phyloP scores from a whole-genome alignment of 1,140 invertebrate genomes.

The Diachasmimorpha longicaudata region DNA sequence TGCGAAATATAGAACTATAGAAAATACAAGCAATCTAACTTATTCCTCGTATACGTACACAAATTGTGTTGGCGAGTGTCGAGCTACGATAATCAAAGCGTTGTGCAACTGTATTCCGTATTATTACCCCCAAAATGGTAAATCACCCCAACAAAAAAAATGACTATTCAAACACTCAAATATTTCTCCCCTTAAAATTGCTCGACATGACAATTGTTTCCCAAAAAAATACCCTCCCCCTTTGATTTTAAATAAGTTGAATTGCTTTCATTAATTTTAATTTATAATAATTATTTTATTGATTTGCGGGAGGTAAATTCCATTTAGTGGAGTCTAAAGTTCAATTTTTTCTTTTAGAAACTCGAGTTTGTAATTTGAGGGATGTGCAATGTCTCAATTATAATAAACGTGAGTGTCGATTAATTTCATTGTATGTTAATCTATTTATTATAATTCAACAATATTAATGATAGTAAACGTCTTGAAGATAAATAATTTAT shows the following conservation, averaged over 20 bases:
- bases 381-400: slow-evolving; percentile 58
- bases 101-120: slow-evolving; percentile 68
- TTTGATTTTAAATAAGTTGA: no score
- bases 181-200: no score
- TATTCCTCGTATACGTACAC: slow-evolving; percentile 64
- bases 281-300: no score
- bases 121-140: slow-evolving; percentile 64
- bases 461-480: no score
- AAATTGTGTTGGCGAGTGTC: slow-evolving; percentile 69
- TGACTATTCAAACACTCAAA: background rate
- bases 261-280: no score
- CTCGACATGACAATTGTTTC: no score
- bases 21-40: slow-evolving; percentile 40
- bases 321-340: no score
- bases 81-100: slow-evolving; percentile 53
- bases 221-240: no score
- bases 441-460: no score
- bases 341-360: slow-evolving; percentile 24
- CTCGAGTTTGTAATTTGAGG: slow-evolving; percentile 59
- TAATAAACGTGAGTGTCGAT: slow-evolving; percentile 48
- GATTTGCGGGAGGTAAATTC: no score
- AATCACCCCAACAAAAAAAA: slow-evolving; percentile 1
- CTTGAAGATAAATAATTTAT: background rate
- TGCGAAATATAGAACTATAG: slow-evolving; percentile 32
- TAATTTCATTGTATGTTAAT: background rate